phyloP scores from a whole-genome alignment of 2,888 invertebrate species.

The Orthosia incerta region DNA sequence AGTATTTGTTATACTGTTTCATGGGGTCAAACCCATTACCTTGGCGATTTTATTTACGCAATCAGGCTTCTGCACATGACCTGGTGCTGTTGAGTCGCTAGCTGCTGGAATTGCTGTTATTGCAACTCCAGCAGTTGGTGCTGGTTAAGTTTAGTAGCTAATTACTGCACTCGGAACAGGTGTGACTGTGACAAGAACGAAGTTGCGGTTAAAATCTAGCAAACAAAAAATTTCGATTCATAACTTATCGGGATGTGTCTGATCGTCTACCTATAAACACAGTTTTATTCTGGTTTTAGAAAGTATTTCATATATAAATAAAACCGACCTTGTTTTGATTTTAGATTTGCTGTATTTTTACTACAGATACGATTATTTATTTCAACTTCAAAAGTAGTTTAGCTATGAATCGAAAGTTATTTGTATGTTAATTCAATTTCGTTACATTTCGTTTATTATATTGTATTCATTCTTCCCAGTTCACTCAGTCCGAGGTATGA shows the following conservation, averaged over 20 bases:
- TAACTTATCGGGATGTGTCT: slow-evolving; percentile 10
- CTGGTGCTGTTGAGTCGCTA: too few species aligned
- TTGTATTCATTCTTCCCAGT: background rate
- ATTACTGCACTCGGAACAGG: too few species aligned
- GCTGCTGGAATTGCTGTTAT: too few species aligned
- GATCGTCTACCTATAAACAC: slow-evolving; percentile 41
- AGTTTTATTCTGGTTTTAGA: slow-evolving; percentile 59
- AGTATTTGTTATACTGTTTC: too few species aligned
- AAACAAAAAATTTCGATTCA: slow-evolving; percentile 17
- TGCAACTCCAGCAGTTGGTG: too few species aligned
- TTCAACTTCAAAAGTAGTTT: slow-evolving; percentile 1
- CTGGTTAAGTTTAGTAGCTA: too few species aligned
- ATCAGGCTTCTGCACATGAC: too few species aligned
- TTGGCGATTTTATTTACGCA: too few species aligned
- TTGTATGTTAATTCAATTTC: slow-evolving; percentile 12
- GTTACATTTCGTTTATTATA: slow-evolving; percentile 3
- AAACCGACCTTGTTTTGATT: slow-evolving; percentile 37
- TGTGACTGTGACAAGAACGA: background rate
- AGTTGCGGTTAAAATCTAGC: background rate
- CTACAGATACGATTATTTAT: slow-evolving; percentile 12
- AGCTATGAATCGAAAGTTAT: slow-evolving; percentile 32
- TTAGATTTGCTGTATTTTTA: slow-evolving; percentile 23
- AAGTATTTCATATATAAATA: slow-evolving; percentile 45
- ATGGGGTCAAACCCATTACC: too few species aligned
- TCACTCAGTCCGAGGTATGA: background rate